Evolutionary conservation across 2,888 invertebrate species (phyloP).

Genomic region (Rhodophaea formosa): DNA sequence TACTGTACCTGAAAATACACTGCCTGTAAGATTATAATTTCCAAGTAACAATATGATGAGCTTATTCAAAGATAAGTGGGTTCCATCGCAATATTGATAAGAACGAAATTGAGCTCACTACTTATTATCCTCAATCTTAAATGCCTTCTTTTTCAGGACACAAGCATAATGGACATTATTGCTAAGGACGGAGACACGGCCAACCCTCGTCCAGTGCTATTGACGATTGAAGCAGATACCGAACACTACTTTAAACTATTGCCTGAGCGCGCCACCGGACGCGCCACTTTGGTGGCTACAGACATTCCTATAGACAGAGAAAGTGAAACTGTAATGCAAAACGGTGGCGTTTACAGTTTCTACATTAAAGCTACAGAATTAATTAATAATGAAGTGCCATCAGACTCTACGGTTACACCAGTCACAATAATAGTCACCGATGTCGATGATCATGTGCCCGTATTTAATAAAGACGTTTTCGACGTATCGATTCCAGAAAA

Average conservation of each 20-base stretch:
- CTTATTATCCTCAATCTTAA: no score
- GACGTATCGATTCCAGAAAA: conserved; percentile 89
- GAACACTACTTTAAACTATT: conserved; percentile 85
- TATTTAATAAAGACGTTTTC: conserved; percentile 84
- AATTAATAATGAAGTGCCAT: conserved; percentile 85
- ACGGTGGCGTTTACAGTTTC: conserved; percentile 89
- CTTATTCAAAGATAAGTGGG: no score
- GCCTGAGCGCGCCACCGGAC: conserved; percentile 78
- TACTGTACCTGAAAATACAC: conserved; percentile 87
- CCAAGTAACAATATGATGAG: no score
- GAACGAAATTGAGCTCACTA: no score
- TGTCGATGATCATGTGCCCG: conserved; percentile 87
- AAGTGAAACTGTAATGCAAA: conserved; percentile 86
- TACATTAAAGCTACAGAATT: conserved; percentile 87
- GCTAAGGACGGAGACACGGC: conserved; percentile 92
- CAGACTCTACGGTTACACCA: conserved; percentile 84
- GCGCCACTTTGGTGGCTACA: conserved; percentile 82
- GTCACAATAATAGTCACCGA: conserved; percentile 90
- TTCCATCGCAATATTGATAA: no score
- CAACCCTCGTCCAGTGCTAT: conserved; percentile 83
- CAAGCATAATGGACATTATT: conserved; percentile 85
- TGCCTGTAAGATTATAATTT: conserved; percentile 64
- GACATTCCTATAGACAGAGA: conserved; percentile 87
- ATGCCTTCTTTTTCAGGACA: conserved; percentile 60
- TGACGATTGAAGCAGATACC: conserved; percentile 85